Evolutionary conservation across 2,797 vertebrate species (phyloP).

Genomic region (Poecile montanus): DNA sequence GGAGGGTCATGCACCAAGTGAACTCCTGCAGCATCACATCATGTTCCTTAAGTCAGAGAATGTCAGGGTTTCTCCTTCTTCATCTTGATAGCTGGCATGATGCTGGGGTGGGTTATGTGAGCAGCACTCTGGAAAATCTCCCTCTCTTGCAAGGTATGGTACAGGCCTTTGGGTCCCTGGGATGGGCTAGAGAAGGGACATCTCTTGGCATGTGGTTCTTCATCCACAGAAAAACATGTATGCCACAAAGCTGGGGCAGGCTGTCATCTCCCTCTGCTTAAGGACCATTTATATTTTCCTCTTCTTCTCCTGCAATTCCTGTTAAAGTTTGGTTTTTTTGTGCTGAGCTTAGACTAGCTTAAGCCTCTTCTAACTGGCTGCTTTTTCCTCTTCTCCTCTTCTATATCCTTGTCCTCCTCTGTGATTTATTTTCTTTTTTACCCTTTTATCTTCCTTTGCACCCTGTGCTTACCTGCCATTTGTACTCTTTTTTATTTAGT

Average conservation of each 20-base stretch:
- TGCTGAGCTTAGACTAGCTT: not conserved
- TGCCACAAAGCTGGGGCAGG: not conserved
- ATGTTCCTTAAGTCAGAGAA: not conserved
- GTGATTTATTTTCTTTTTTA: not conserved
- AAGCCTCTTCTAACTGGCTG: not conserved
- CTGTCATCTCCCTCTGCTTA: not conserved
- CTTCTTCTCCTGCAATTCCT: not conserved
- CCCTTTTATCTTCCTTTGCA: not conserved
- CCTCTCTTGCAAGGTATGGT: fast-evolving
- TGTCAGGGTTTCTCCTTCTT: not conserved
- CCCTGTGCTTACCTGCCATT: not conserved
- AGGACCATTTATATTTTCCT: not conserved
- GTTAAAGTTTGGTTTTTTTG: not conserved
- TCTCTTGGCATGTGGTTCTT: not conserved
- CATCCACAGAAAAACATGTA: not conserved
- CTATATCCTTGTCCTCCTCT: not conserved
- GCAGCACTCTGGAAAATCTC: not conserved
- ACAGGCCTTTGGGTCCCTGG: not conserved
- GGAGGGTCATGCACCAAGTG: not conserved
- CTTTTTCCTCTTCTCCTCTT: not conserved
- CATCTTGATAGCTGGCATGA: not conserved
- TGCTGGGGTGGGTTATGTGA: not conserved
- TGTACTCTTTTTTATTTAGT: not conserved
- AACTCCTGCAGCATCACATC: not conserved
- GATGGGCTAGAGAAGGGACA: not conserved